Conservation (phyloP, 2,113 vertebrate genomes). For the Quiscalus mexicanus region DNA sequence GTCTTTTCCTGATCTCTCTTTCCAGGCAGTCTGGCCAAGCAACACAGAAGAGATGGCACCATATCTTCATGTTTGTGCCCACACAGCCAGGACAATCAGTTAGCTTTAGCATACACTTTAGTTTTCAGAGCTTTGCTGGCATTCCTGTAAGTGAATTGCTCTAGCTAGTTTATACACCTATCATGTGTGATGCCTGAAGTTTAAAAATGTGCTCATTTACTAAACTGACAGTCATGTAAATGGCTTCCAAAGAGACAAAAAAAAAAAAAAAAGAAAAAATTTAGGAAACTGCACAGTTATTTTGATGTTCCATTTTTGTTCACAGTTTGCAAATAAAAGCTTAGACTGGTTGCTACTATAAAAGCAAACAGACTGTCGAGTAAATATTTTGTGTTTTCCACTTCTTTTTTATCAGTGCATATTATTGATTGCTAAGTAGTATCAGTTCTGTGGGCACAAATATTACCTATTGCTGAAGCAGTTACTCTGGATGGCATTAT, state of each 20-base stretch:
- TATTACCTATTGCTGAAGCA: not conserved
- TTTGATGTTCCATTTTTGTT: constrained; percentile 21
- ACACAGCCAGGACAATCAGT: not conserved
- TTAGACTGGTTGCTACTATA: constrained; percentile 2
- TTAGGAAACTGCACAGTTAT: not conserved
- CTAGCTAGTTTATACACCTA: not conserved
- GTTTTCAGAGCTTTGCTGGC: not conserved
- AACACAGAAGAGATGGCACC: constrained; percentile 10
- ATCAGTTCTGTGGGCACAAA: not conserved
- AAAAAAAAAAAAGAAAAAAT: not conserved
- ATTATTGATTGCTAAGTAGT: not conserved
- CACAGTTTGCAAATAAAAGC: constrained; percentile 37
- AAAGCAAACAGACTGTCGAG: constrained; percentile 13
- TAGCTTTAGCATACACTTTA: not conserved
- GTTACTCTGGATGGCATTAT: not conserved
- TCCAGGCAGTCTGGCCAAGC: constrained; percentile 31
- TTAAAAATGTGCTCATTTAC: constrained; percentile 12
- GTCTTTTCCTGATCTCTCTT: constrained; percentile 12
- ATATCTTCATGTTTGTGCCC: not conserved
- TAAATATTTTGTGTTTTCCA: constrained; percentile 15
- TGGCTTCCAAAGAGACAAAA: not conserved
- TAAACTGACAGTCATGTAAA: not conserved
- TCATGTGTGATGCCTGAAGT: not conserved
- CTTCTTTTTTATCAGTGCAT: not conserved
- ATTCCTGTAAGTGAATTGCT: not conserved